A percentile compares a stretch with the other conserved stretches of the same genome.
Conservation (phyloP, 1,140 invertebrate species). For the Drosophila kurseongensis region DNA sequence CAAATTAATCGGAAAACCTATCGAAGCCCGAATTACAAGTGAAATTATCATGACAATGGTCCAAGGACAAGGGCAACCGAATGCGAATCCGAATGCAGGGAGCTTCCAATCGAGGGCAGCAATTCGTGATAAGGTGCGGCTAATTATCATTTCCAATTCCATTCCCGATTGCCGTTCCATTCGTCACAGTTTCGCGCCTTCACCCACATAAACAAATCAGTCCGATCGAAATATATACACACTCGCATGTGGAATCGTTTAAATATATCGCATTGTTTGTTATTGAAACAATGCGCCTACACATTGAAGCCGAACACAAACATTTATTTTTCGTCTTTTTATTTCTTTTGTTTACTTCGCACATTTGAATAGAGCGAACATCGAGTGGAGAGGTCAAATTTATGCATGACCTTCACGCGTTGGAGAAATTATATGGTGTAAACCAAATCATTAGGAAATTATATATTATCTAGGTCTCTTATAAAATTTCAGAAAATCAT, state of each 20-base stretch:
- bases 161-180: conserved; percentile 28
- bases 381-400: conserved; percentile 30
- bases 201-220: conserved; percentile 33
- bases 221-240: conserved; percentile 7
- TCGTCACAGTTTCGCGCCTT: conserved; percentile 52
- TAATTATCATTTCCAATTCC: conserved; percentile 28
- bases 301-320: conserved; percentile 34
- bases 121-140: conserved; percentile 45
- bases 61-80: conserved; percentile 21
- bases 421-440: conserved; percentile 15
- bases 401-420: conserved; percentile 28
- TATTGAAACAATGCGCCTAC: conserved; percentile 55
- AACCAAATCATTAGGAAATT: not conserved
- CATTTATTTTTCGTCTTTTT: conserved; percentile 35
- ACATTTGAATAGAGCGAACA: conserved; percentile 38
- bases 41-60: conserved; percentile 17
- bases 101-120: conserved; percentile 23
- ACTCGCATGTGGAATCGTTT: conserved; percentile 39
- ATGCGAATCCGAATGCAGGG: not conserved
- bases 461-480: no score
- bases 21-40: not conserved
- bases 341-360: conserved; percentile 54
- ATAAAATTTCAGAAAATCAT: no score
- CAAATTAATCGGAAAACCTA: not conserved
- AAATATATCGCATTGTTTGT: conserved; percentile 58